Percentiles rank a stretch among this genome's conserved stretches.
phyloP scores from a whole-genome alignment of 1,140 invertebrate species.

The Cydia strobilella region DNA sequence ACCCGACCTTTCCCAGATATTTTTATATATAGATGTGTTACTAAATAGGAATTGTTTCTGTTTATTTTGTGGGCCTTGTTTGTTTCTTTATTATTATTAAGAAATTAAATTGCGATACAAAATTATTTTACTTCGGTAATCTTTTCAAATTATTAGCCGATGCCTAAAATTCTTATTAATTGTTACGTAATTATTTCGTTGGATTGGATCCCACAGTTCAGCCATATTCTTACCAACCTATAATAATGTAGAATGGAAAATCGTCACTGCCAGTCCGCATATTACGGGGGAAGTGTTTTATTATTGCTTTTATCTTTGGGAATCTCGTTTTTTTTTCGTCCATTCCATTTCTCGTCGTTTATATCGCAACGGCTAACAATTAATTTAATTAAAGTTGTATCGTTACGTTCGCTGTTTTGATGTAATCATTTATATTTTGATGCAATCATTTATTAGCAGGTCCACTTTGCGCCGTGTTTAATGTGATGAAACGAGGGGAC shows the following conservation, averaged over 20 bases:
- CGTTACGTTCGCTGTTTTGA: conserved; percentile 49
- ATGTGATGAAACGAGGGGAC: conserved; percentile 41
- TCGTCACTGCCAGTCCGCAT: conserved; percentile 47
- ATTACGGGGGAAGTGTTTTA: conserved; percentile 67
- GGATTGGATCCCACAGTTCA: too few relatives aligned
- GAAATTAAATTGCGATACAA: too few relatives aligned
- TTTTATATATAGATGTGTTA: too few relatives aligned
- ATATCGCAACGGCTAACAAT: conserved; percentile 73
- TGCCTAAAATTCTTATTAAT: too few relatives aligned
- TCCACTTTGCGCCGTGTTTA: conserved; percentile 44
- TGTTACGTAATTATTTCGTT: too few relatives aligned
- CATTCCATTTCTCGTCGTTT: conserved; percentile 71
- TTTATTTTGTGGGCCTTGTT: too few relatives aligned
- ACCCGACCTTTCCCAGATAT: too few relatives aligned
- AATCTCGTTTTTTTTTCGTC: conserved; percentile 65
- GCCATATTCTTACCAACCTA: not conserved
- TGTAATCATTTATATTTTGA: conserved; percentile 51
- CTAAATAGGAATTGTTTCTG: too few relatives aligned
- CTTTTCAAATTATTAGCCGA: too few relatives aligned
- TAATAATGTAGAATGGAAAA: conserved; percentile 32
- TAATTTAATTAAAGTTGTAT: conserved; percentile 76
- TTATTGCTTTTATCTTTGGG: conserved; percentile 71
- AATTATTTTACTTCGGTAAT: too few relatives aligned
- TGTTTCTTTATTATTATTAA: too few relatives aligned
- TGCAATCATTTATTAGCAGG: conserved; percentile 67